Conservation (phyloP, 2,888 invertebrate genomes). For the Blomia tropicalis region DNA sequence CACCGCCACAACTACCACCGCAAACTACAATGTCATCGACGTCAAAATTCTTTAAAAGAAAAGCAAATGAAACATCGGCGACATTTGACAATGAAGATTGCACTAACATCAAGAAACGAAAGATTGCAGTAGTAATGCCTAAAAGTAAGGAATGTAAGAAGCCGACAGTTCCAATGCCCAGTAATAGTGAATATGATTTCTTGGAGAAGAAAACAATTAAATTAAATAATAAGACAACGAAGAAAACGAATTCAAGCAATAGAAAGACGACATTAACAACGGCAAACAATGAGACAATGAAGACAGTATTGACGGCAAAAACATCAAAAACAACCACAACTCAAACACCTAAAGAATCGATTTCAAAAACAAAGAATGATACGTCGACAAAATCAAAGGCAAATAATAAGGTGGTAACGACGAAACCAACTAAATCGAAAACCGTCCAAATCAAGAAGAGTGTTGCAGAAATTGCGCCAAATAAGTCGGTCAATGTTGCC, state of each 20-base stretch:
- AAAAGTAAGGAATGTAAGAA: conserved; percentile 3
- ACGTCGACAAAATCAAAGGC: background rate
- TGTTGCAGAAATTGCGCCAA: conserved; percentile 6
- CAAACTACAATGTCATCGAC: too few relatives aligned
- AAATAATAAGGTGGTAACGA: background rate
- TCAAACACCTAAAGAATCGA: background rate
- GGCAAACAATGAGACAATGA: background rate
- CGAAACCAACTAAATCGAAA: background rate
- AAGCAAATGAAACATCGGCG: background rate
- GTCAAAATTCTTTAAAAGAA: background rate
- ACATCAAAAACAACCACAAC: background rate
- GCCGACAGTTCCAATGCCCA: too few relatives aligned
- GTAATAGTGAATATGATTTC: background rate
- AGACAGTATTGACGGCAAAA: background rate
- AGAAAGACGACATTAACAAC: background rate
- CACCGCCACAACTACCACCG: too few relatives aligned
- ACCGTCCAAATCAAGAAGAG: background rate
- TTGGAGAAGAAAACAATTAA: background rate
- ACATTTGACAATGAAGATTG: background rate
- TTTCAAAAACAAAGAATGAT: background rate
- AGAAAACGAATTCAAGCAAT: background rate
- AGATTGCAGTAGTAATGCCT: conserved; percentile 2
- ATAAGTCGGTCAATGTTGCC: background rate
- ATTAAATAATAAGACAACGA: background rate
- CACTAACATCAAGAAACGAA: background rate